Evolutionary conservation across 2,888 invertebrate genomes (phyloP).

Genomic region (Blomia tropicalis): DNA sequence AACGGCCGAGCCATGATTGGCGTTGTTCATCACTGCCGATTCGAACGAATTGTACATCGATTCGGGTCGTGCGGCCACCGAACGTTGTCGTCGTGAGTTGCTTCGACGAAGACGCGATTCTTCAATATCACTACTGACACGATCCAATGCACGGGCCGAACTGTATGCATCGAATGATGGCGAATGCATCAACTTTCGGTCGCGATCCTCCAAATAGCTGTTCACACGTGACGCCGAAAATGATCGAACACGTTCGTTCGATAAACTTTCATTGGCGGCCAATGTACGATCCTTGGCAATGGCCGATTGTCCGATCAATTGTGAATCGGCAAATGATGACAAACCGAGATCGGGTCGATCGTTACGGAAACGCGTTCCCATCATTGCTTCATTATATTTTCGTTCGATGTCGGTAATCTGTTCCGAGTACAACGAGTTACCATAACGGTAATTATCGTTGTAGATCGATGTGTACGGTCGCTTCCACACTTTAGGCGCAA

Average conservation of each 20-base stretch:
- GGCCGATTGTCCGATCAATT: neutral
- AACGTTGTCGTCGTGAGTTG: neutral
- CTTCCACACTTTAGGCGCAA: conserved; percentile 28
- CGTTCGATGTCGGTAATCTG: conserved; percentile 30
- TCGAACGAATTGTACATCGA: neutral
- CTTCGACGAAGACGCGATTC: conserved; percentile 14
- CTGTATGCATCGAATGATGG: conserved; percentile 20
- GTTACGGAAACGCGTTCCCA: conserved; percentile 27
- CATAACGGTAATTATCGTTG: conserved; percentile 30
- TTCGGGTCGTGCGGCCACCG: neutral
- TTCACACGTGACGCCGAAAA: neutral
- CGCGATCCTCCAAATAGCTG: conserved; percentile 4
- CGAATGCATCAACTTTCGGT: conserved; percentile 5
- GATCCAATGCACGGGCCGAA: conserved; percentile 9
- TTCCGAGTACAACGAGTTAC: conserved; percentile 30
- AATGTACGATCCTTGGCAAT: neutral
- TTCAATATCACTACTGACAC: conserved; percentile 9
- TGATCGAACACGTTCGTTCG: neutral
- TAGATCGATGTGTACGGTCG: conserved; percentile 30
- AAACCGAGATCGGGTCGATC: conserved; percentile 28
- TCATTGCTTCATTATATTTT: conserved; percentile 28
- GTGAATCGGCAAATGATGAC: conserved; percentile 23
- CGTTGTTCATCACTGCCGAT: neutral
- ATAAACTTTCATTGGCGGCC: neutral
- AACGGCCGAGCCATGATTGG: neutral